Base-by-base conservation (phyloP, 2,888 invertebrate species). In the Bugula neritina region DNA sequence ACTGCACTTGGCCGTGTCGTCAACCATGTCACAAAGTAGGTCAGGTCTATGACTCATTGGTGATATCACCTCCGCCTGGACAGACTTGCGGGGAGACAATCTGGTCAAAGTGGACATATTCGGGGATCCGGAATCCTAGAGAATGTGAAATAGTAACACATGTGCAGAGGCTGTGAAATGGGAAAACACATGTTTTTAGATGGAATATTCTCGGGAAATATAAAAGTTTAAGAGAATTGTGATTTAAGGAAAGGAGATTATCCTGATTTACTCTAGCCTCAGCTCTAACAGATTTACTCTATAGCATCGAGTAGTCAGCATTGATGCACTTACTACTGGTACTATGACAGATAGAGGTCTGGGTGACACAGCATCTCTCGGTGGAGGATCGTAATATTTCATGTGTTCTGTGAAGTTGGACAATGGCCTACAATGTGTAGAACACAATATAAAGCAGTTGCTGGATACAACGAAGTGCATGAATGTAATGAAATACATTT, bases 401-500 rank as follows among this genome's bases (percentile, higher is more conserved):
- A 70, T 70, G 27, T 70, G 70, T 23, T 70, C 70, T 25, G 54
- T 54, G 52, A 70, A 70, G 52, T 70, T 54, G 10, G 70, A 17
- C 70, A 70, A 29, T 5, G 70, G 70, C 43, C 70, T 70, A 54
- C 35, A 43, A 43, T 43, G 10, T n/a, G n/a, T n/a, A n/a, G n/a
- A n/a, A n/a, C n/a, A n/a, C n/a, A n/a, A n/a, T n/a, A n/a, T n/a
- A n/a, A n/a, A n/a, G n/a, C n/a, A n/a, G n/a, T n/a, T n/a, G n/a
- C n/a, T n/a, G n/a, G n/a, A n/a, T n/a, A n/a, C n/a, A n/a, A n/a
- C n/a, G n/a, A n/a, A n/a, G n/a, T n/a, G n/a, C n/a, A n/a, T n/a
- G n/a, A n/a, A n/a, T n/a, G n/a, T n/a, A n/a, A n/a, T n/a, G n/a
- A n/a, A n/a, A n/a, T n/a, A n/a, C n/a, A n/a, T n/a, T n/a, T n/a